Conservation (phyloP, 1,140 invertebrate genomes). For the Branchinecta lynchi region DNA sequence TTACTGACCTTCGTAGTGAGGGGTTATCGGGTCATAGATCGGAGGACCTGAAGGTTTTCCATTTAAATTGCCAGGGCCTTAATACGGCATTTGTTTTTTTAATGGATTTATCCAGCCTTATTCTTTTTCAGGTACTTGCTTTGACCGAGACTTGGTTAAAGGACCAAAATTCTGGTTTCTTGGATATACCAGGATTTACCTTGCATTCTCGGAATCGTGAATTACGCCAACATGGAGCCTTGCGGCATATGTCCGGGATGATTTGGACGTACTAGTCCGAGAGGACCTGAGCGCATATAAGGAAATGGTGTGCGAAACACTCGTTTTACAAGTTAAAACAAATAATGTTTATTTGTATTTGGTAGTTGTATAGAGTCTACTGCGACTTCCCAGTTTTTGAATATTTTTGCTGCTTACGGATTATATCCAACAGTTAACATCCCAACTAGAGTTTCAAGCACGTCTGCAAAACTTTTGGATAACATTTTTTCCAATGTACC, state of each 20-base stretch:
- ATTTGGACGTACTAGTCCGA: no score
- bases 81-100: neutral
- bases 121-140: neutral
- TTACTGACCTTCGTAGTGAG: neutral
- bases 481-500: constrained; percentile 2
- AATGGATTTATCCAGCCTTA: neutral
- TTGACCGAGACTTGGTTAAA: no score
- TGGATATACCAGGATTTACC: no score
- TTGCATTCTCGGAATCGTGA: no score
- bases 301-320: no score
- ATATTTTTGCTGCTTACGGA: neutral
- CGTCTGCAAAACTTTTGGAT: neutral
- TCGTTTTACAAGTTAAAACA: no score
- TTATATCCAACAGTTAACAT: constrained; percentile 1
- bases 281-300: no score
- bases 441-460: constrained; percentile 1
- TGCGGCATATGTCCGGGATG: no score
- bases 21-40: neutral
- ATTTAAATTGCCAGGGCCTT: constrained; percentile 9
- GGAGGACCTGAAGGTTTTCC: neutral
- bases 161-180: no score
- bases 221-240: no score
- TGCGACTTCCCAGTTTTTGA: constrained; percentile 4
- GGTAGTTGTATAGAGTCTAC: neutral
- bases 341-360: no score